Conservation (phyloP, 2,888 invertebrate species). For the Rambutsinella grinnellia region DNA sequence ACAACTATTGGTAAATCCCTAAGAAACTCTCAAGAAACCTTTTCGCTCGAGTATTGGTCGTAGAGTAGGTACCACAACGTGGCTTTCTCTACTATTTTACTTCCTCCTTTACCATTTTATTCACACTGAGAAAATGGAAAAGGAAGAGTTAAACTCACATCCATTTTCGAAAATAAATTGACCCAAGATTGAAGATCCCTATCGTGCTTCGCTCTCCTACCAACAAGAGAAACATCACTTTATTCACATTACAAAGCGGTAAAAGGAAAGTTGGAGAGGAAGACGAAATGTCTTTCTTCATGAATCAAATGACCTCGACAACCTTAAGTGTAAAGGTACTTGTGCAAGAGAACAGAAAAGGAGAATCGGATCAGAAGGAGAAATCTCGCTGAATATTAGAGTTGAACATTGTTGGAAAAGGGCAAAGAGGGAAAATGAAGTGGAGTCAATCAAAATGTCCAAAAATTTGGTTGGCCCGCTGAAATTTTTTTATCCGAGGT, state of each 20-base stretch:
- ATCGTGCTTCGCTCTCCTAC: constrained; percentile 23
- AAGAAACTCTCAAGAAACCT: constrained; percentile 38
- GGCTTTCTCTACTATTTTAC: constrained; percentile 5
- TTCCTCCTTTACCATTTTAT: constrained; percentile 13
- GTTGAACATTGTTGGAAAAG: too few relatives aligned
- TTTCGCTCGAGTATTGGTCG: neutral
- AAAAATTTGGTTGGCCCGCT: too few relatives aligned
- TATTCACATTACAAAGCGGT: too few relatives aligned
- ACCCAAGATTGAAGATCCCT: constrained; percentile 55
- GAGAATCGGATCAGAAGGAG: too few relatives aligned
- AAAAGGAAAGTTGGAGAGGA: constrained; percentile 1
- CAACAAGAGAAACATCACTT: constrained; percentile 5
- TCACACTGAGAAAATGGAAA: constrained; percentile 27
- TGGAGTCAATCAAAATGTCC: too few relatives aligned
- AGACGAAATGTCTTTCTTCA: constrained; percentile 37
- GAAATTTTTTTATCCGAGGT: too few relatives aligned
- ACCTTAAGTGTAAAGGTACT: constrained; percentile 10
- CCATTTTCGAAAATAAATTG: constrained; percentile 55
- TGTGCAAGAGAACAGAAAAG: constrained; percentile 4
- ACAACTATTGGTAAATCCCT: constrained; percentile 43
- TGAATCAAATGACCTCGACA: constrained; percentile 46
- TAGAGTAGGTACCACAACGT: neutral
- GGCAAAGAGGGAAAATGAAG: constrained; percentile 6
- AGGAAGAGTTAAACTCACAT: constrained; percentile 56
- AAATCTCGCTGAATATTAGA: too few relatives aligned